phyloP scores from a whole-genome alignment of 2,888 invertebrate species.

The Tholera decimalis region DNA sequence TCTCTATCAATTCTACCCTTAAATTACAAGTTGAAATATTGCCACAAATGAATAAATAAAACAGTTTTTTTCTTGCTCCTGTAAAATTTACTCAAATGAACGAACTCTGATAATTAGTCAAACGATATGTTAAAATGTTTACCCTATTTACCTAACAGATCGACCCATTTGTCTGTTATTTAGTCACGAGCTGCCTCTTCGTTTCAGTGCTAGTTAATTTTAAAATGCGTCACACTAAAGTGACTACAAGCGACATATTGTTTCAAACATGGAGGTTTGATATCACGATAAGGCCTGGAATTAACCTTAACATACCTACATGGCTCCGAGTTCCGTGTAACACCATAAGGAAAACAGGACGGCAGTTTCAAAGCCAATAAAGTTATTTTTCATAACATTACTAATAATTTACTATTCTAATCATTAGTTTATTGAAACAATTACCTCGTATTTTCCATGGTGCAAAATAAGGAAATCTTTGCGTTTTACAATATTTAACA shows the following conservation, averaged over 20 bases:
- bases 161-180: too few species aligned
- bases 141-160: too few species aligned
- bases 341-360: slow-evolving; percentile 40
- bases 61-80: too few species aligned
- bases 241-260: background rate
- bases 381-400: slow-evolving; percentile 42
- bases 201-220: background rate
- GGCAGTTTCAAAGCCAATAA: slow-evolving; percentile 26
- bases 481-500: background rate
- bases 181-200: too few species aligned
- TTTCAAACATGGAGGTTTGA: slow-evolving; percentile 22
- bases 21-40: too few species aligned
- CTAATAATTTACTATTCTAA: slow-evolving; percentile 15
- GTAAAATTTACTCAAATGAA: too few species aligned
- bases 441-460: slow-evolving; percentile 57
- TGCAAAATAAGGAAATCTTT: slow-evolving; percentile 19
- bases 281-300: slow-evolving; percentile 30
- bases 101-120: too few species aligned
- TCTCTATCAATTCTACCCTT: too few species aligned
- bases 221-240: slow-evolving; percentile 4
- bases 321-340: slow-evolving; percentile 28
- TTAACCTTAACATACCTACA: slow-evolving; percentile 16
- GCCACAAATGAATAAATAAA: too few species aligned
- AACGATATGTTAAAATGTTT: too few species aligned
- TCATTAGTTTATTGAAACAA: slow-evolving; percentile 27